Evolutionary conservation across 2,797 vertebrate genomes (phyloP).

Genomic region (Eulemur albifrons): DNA sequence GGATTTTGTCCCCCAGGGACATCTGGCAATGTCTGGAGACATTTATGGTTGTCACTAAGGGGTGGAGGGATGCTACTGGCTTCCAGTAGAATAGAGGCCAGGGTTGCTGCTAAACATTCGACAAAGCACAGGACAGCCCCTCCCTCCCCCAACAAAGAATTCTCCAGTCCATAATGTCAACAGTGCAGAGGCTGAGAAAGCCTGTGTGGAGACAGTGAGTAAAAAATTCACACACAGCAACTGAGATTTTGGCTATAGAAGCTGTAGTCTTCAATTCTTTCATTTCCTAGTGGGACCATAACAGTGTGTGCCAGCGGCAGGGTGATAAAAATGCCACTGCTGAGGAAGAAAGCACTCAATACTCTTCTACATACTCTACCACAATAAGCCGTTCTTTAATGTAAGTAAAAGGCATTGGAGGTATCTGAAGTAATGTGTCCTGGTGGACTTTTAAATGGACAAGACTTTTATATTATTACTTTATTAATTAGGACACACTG

Average conservation of each 20-base stretch:
- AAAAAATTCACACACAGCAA: background rate
- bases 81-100: background rate
- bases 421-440: background rate
- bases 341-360: background rate
- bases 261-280: background rate
- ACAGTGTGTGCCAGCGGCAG: background rate
- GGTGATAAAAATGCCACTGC: background rate
- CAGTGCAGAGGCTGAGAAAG: background rate
- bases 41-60: background rate
- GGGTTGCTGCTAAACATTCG: background rate
- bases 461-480: conserved; percentile 5
- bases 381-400: background rate
- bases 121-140: background rate
- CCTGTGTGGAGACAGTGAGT: background rate
- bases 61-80: background rate
- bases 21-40: background rate
- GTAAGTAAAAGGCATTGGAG: background rate
- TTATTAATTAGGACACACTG: conserved; percentile 18
- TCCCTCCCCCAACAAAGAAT: background rate
- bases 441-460: background rate
- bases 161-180: background rate
- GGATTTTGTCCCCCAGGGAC: background rate
- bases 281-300: background rate
- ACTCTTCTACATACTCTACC: background rate
- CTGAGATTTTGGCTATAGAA: background rate